Percentiles rank a stretch among this genome's conserved stretches.
phyloP scores from a whole-genome alignment of 2,888 invertebrate genomes.

The Marronus borbonicus region DNA sequence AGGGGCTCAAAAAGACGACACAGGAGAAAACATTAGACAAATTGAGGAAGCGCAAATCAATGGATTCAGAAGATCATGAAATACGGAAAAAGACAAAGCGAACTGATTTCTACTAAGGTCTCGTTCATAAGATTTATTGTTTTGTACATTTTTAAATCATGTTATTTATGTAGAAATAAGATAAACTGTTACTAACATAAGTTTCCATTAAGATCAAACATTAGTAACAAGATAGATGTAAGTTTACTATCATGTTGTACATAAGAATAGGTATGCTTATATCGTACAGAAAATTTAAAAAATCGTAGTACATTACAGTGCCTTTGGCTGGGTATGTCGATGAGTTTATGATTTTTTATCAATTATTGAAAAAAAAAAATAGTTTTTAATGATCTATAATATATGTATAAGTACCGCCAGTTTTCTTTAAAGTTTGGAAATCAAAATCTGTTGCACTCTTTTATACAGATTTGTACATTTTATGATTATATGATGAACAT shows the following conservation, averaged over 20 bases:
- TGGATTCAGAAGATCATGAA: slow-evolving; percentile 25
- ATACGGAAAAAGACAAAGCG: slow-evolving; percentile 35
- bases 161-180: slow-evolving; percentile 39
- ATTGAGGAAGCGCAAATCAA: slow-evolving; percentile 50
- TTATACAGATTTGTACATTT: too few species aligned
- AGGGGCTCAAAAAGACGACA: slow-evolving; percentile 85
- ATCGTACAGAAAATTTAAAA: too few species aligned
- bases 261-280: not conserved
- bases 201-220: not conserved
- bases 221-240: not conserved
- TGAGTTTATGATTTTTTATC: too few species aligned
- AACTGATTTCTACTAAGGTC: slow-evolving; percentile 22
- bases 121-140: slow-evolving; percentile 30
- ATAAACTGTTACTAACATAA: slow-evolving; percentile 21
- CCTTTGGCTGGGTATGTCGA: too few species aligned
- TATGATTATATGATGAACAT: too few species aligned
- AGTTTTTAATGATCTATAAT: too few species aligned
- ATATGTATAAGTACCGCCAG: too few species aligned
- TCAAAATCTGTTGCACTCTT: too few species aligned
- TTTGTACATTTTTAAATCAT: slow-evolving; percentile 31
- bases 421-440: too few species aligned
- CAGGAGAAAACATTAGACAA: slow-evolving; percentile 77
- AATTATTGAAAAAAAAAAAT: too few species aligned
- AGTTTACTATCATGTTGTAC: not conserved
- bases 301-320: too few species aligned